Evolutionary conservation across 2,113 vertebrate genomes (phyloP), one percentile per base, ranked within the genome.

Genomic region (Trichechus manatus): DNA sequence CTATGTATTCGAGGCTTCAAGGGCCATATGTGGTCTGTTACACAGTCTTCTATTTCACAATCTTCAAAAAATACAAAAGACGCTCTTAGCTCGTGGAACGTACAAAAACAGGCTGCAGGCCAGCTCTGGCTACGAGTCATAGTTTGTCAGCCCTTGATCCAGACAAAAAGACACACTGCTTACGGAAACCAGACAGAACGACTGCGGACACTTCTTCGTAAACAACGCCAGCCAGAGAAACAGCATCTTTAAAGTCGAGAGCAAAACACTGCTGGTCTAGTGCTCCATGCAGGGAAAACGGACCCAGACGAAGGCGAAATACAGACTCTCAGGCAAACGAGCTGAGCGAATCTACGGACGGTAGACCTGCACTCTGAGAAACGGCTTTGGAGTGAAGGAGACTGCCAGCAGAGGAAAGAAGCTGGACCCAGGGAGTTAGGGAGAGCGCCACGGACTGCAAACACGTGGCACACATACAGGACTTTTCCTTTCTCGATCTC

Each of bases 391-490:
- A 25, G 23, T 1, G 2, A 77, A 39, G 39, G 3, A 2, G 36
- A 39, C 13, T 0, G 9, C 44, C 7, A 23, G 81, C 63, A 6
- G 17, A 9, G 9, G 2, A 9, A 47, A 47, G 47, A 47, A 47
- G 10, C 47, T 47, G 47, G 47, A 10, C 0, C 11, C 2, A 20
- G 3, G 1, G 23, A 15, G 13, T 31, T 9, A 50, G 0, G 4
- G 9, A 15, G 56, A 9, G 1, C 3, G 0, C 42, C 19, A 17
- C 1, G 11, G 7, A 36, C 0, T 0, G 15, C 5, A 13, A 19
- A 0, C 25, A 27, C 2, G 5, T 5, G 9, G 17, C 5, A 27
- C 1, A 44, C 0, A 66, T 27, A n/a, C 6, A n/a, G 1, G 0
- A 9, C 19, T 14, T 50, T 22, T 39, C n/a, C 9, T 10, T 5